phyloP scores from a whole-genome alignment of 2,888 invertebrate genomes.

The Himalopsyche anomala region DNA sequence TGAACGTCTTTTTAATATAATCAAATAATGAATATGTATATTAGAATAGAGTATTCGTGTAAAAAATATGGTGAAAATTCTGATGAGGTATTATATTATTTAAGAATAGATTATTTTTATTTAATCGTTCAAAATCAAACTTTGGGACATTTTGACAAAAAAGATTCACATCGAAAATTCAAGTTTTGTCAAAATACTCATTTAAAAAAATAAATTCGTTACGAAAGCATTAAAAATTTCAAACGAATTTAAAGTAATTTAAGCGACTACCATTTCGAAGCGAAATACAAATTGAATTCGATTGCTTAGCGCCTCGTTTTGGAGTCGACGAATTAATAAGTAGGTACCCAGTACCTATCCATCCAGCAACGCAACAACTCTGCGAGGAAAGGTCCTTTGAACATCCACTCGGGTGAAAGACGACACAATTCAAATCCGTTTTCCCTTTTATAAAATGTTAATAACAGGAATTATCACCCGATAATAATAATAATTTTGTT shows the following conservation, averaged over 20 bases:
- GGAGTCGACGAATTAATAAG: neutral
- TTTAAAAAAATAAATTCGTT: slow-evolving; percentile 5
- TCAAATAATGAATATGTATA: too few species aligned
- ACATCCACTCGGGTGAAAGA: neutral
- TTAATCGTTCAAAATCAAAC: too few species aligned
- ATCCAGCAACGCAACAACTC: neutral
- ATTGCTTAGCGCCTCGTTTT: slow-evolving; percentile 13
- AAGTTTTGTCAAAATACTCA: too few species aligned
- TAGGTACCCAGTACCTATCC: neutral
- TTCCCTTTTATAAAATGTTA: neutral
- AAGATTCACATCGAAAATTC: too few species aligned
- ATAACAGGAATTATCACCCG: neutral
- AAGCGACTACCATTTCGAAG: slow-evolving; percentile 34
- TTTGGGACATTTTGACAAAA: too few species aligned
- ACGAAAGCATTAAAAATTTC: slow-evolving; percentile 10
- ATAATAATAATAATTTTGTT: too few species aligned
- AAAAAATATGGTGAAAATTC: too few species aligned
- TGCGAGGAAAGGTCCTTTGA: slow-evolving; percentile 12
- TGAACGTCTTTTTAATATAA: too few species aligned
- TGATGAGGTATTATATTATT: too few species aligned
- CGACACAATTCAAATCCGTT: slow-evolving; percentile 20
- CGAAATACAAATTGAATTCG: slow-evolving; percentile 32
- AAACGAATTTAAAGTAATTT: slow-evolving; percentile 24
- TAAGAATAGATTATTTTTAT: too few species aligned
- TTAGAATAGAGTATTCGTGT: too few species aligned